Evolutionary conservation across 2,113 vertebrate species (phyloP), one percentile per base, ranked within the genome.

Genomic region (Pollachius pollachius): DNA sequence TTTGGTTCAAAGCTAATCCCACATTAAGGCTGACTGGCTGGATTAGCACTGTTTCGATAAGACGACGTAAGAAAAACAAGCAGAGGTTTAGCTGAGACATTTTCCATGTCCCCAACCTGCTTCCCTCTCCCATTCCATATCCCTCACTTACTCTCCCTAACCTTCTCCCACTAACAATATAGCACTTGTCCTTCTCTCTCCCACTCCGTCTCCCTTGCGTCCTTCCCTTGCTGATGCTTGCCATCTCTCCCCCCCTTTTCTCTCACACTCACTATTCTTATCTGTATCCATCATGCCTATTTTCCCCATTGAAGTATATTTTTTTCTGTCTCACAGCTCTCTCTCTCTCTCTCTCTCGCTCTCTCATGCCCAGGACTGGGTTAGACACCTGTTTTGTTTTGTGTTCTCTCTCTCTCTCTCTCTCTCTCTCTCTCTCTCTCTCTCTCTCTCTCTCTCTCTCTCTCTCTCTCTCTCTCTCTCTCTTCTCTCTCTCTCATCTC

Each of bases 341-440:
- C 27, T 27, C 27, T 2, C 27, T 27, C 2, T 27, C 27, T 27
- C 27, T 27, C 27, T 27, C 52, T 52, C 52, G 1, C 52, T 67
- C 52, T 17, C 18, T 70, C 30, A 52, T 15, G 9, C 6, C 57
- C n/a, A 15, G 17, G 15, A 3, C 5, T 27, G n/a, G n/a, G 2
- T 27, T 27, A 15, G 1, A 11, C 74, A 61, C 67, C 64, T 84
- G 75, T 78, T 87, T 85, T 81, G 84, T 81, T 41, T 52, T 52
- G 2, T 8, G 1, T 6, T 52, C 15, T 52, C 52, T 15, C 27
- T 52, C 52, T 27, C 11, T 41, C 37, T 3, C 37, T 41, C 37
- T 41, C 5, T 41, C 37, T 41, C 37, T 37, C 34, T 37, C 34
- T 37, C 34, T 37, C 34, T 37, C 34, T 37, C 34, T 37, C 34